Evolutionary conservation across 2,797 vertebrate genomes (phyloP).

Genomic region (Coregonus suidteri): DNA sequence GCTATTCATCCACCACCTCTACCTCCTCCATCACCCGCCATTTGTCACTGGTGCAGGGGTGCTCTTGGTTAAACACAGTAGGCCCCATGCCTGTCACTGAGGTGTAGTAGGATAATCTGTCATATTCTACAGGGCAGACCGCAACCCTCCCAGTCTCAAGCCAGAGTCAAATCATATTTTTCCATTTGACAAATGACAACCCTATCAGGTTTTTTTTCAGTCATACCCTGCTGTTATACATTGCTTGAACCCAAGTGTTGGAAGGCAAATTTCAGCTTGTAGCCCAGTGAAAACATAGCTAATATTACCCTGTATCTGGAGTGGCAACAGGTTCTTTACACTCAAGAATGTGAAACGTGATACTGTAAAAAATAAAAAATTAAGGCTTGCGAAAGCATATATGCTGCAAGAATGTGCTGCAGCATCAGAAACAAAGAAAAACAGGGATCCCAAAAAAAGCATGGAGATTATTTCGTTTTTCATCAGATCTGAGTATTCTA

Average conservation of each 20-base stretch:
- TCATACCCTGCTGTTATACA: background rate
- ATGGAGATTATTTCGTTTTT: constrained; percentile 58
- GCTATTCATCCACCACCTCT: background rate
- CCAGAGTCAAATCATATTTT: constrained; percentile 16
- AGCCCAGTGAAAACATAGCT: constrained; percentile 28
- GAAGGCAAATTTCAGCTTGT: background rate
- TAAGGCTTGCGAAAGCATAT: constrained; percentile 60
- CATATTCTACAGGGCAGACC: constrained; percentile 35
- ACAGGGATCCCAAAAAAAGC: constrained; percentile 61
- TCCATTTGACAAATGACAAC: constrained; percentile 1
- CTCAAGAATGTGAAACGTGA: constrained; percentile 65
- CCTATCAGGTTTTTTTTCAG: background rate
- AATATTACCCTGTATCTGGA: background rate
- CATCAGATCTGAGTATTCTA: constrained; percentile 42
- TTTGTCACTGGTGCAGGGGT: constrained; percentile 9
- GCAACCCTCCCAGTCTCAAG: constrained; percentile 19
- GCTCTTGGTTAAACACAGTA: constrained; percentile 40
- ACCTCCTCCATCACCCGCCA: background rate
- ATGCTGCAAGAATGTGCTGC: constrained; percentile 69
- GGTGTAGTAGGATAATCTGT: constrained; percentile 38
- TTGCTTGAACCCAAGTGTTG: background rate
- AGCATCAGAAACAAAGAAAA: constrained; percentile 64
- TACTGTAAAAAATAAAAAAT: constrained; percentile 25
- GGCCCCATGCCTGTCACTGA: constrained; percentile 35
- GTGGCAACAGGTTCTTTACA: constrained; percentile 43